phyloP scores from a whole-genome alignment of 2,113 vertebrate genomes.

The Neolamprologus modestus region DNA sequence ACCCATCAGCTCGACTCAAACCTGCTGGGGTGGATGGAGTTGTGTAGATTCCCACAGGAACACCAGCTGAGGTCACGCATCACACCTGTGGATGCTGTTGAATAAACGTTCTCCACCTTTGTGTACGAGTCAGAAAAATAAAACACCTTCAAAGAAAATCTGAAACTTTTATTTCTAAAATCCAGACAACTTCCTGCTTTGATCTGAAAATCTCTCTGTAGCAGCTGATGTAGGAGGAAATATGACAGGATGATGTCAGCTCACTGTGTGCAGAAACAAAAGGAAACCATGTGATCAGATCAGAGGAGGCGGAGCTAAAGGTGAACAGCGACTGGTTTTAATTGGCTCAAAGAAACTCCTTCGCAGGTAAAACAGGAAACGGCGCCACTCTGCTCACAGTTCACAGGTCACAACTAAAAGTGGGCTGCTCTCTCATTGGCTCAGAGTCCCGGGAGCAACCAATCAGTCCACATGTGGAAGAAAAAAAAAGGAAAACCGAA shows the following conservation, averaged over 20 bases:
- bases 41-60: background rate
- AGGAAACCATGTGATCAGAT: background rate
- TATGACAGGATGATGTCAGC: background rate
- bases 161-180: background rate
- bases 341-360: background rate
- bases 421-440: slow-evolving; percentile 35
- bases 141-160: background rate
- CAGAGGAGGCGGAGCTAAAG: background rate
- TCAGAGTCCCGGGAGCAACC: slow-evolving; percentile 11
- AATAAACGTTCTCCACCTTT: background rate
- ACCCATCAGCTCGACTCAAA: rapidly evolving
- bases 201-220: background rate
- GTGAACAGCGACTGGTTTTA: slow-evolving; percentile 8
- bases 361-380: background rate
- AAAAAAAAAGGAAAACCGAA: background rate
- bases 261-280: background rate
- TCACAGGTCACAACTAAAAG: slow-evolving; percentile 25
- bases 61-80: background rate
- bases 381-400: background rate
- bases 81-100: background rate
- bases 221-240: background rate
- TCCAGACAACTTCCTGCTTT: background rate
- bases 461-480: background rate
- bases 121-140: background rate
- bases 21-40: background rate